Conservation (phyloP, 1,140 invertebrate genomes). For the Eupristina koningsbergeri region DNA sequence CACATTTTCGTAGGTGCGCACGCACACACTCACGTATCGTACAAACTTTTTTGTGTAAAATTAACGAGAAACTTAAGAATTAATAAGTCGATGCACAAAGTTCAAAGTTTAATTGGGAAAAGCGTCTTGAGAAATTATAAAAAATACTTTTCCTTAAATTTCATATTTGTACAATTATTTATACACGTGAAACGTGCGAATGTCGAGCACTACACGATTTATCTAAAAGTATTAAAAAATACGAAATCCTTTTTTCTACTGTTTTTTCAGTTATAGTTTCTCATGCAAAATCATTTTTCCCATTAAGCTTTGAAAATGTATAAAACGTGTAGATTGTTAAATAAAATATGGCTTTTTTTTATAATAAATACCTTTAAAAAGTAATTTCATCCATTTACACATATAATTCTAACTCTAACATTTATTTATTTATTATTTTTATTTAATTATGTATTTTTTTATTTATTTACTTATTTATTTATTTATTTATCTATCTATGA, state of each 20-base stretch:
- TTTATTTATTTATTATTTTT: too few relatives aligned
- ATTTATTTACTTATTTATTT: too few relatives aligned
- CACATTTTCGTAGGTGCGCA: background rate
- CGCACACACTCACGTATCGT: background rate
- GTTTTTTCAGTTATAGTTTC: background rate
- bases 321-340: background rate
- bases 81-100: slow-evolving; percentile 6
- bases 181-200: background rate
- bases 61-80: slow-evolving; percentile 2
- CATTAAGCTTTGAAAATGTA: slow-evolving; percentile 33
- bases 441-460: too few relatives aligned
- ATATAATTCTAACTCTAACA: too few relatives aligned
- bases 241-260: slow-evolving; percentile 10
- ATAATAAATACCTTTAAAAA: background rate
- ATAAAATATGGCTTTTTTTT: slow-evolving; percentile 23
- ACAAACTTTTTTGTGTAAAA: background rate
- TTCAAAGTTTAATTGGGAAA: slow-evolving; percentile 32
- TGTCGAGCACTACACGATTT: background rate
- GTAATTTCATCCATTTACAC: slow-evolving; percentile 16
- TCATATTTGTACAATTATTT: background rate
- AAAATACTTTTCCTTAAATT: slow-evolving; percentile 18
- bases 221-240: background rate
- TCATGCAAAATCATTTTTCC: background rate
- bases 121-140: background rate
- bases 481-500: too few relatives aligned